A percentile compares a stretch with the other conserved stretches of the same genome.
Evolutionary conservation across 2,888 invertebrate species (phyloP).

Genomic region (Spisula solida): DNA sequence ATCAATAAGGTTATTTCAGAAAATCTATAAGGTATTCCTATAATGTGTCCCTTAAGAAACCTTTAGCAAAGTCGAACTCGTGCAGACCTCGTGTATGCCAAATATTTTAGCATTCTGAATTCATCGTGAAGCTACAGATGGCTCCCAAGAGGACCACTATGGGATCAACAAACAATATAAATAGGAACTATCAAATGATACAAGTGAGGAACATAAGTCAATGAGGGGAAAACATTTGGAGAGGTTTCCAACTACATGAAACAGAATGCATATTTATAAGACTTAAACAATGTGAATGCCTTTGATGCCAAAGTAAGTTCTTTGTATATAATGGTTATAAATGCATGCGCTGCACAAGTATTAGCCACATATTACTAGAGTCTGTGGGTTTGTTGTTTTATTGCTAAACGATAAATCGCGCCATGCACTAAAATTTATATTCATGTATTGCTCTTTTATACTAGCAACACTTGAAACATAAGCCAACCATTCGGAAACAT

Average conservation of each 20-base stretch:
- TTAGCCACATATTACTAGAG: neutral
- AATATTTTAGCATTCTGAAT: slow-evolving; percentile 21
- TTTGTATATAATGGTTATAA: neutral
- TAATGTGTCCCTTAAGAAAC: slow-evolving; percentile 35
- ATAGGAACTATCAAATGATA: slow-evolving; percentile 4
- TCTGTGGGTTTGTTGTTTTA: neutral
- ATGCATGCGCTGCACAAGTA: neutral
- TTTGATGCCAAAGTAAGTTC: neutral
- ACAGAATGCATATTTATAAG: neutral
- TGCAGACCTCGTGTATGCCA: slow-evolving; percentile 35
- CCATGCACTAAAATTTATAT: too few species aligned
- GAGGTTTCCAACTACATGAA: slow-evolving; percentile 1
- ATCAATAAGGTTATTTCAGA: slow-evolving; percentile 38
- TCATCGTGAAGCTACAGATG: slow-evolving; percentile 16
- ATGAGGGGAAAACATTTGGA: neutral
- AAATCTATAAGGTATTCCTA: slow-evolving; percentile 35
- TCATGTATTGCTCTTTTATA: too few species aligned
- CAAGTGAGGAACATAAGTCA: slow-evolving; percentile 16
- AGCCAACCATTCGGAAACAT: too few species aligned
- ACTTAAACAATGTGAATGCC: neutral
- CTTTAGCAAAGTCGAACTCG: slow-evolving; percentile 19
- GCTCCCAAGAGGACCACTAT: neutral
- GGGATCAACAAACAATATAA: slow-evolving; percentile 7
- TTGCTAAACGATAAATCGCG: neutral
- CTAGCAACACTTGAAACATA: too few species aligned